Base-by-base conservation (phyloP, 2,113 vertebrate species). In the Miniopterus natalensis region DNA sequence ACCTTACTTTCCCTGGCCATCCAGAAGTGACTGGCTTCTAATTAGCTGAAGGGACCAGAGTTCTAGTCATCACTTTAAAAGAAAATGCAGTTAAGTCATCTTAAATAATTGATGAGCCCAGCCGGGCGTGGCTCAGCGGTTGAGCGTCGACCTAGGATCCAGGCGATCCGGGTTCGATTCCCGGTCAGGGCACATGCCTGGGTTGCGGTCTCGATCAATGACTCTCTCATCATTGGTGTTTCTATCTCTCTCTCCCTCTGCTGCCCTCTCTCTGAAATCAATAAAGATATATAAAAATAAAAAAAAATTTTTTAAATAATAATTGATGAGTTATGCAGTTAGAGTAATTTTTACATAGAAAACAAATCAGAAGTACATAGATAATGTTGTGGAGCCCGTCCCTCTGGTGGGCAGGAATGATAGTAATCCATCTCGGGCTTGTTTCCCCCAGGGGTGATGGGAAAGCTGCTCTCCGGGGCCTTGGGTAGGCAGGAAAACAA, bases 401-500 rank as follows among this genome's bases (percentile, higher is more conserved):
- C 81, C 13, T 61, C 49, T 85, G 29, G 36, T 79, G 75, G 55
- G n/a, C 18, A 88, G 15, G 86, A 91, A 78, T 63, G 6, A 55
- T 83, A 90, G 83, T 31, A 90, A 81, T 40, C 20, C 11, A 91
- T 75, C 2, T 14, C 63, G 31, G 18, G 36, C 57, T 85, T 78
- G 66, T 75, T 88, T 61, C 1, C 40, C 45, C 7, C 63, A 29
- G 36, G 59, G 25, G 88, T 73, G 10, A 63, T 85, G 29, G 73
- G 13, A 96, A 92, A 95, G 42, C 45, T 81, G 53, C 6, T 88
- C 9, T 51, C 5, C 10, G 51, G 45, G n/a, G 45, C 18, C 15
- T 83, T 83, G 18, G 18, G 55, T 42, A n/a, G 25, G n/a, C 21
- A 91, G 36, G 57, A 59, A 85, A 95, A 94, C 68, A 96, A 95